Evolutionary conservation across 1,140 invertebrate species (phyloP), one percentile per base, ranked within the genome.

Genomic region (Leptinotarsa defecta): DNA sequence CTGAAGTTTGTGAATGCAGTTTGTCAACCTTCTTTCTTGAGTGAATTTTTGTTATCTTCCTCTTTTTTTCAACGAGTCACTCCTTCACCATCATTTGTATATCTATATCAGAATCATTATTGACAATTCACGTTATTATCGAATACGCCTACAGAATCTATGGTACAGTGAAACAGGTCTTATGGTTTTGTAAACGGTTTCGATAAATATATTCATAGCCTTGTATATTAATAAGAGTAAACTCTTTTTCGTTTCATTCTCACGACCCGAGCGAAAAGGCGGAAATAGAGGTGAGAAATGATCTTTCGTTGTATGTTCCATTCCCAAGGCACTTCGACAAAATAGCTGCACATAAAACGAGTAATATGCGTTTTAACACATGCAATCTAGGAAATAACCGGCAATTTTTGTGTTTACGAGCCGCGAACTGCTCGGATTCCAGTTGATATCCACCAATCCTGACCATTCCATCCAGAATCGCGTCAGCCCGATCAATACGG

Each of bases 331-430:
- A 17, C n/a, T 62, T 22, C 48, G 57, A 73, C 52, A 64, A 76
- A 81, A 79, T 79, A 79, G 72, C 68, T 48, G 61, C 22, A 73
- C 73, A 80, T 78, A 74, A 78, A 76, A 34, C 67, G 65, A 48
- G 49, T 73, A 77, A 77, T 79, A 64, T 73, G 57, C 73, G 34
- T 76, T 76, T 78, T 74, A 77, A 79, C 76, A 72, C 78, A 79
- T 75, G 76, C 78, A 81, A 81, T 81, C 78, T 79, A 79, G 71
- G 71, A 78, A 82, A 82, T 82, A 82, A 81, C 77, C 77, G 67
- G 76, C 75, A 81, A 79, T 81, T 79, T 81, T 81, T 81, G 76
- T 74, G 74, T 83, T 83, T 83, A 83, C 79, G 80, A 81, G 76
- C 67, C 80, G 81, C 80, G 79, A 81, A 81, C 79, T 81, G 77